phyloP scores from a whole-genome alignment of 2,797 vertebrate genomes.

The Cynopterus sphinx region DNA sequence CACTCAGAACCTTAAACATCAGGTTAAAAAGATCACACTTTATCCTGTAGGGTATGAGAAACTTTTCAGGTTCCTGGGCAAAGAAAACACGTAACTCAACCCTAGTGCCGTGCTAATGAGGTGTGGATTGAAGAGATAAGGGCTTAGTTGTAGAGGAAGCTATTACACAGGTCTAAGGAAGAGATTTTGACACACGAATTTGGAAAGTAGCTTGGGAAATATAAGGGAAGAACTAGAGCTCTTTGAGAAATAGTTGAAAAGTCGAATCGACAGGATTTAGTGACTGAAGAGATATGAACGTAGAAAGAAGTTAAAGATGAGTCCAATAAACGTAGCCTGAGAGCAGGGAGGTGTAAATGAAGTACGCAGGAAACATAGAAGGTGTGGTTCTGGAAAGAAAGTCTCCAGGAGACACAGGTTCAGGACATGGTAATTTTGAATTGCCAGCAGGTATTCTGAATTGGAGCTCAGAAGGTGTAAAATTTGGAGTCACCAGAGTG shows the following conservation, averaged over 20 bases:
- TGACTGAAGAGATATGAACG: neutral
- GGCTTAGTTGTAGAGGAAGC: neutral
- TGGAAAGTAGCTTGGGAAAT: neutral
- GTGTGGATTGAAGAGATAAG: neutral
- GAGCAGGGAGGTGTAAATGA: neutral
- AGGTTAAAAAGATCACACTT: neutral
- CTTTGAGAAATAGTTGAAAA: slow-evolving; percentile 23
- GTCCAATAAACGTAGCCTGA: neutral
- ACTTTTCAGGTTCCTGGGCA: neutral
- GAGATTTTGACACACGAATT: neutral
- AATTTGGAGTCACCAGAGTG: neutral
- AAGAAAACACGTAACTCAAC: neutral
- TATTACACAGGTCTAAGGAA: neutral
- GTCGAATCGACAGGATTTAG: neutral
- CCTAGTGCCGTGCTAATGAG: neutral
- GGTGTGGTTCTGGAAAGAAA: neutral
- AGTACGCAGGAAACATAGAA: neutral
- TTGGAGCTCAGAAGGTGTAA: neutral
- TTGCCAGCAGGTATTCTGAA: neutral
- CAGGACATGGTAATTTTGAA: neutral
- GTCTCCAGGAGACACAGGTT: neutral
- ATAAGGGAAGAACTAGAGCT: neutral
- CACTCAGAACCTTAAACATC: neutral
- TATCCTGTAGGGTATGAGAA: neutral
- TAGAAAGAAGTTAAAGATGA: neutral